Evolutionary conservation across 2,113 vertebrate genomes (phyloP), one percentile per base, ranked within the genome.

Genomic region (Diphyllodes magnificus): DNA sequence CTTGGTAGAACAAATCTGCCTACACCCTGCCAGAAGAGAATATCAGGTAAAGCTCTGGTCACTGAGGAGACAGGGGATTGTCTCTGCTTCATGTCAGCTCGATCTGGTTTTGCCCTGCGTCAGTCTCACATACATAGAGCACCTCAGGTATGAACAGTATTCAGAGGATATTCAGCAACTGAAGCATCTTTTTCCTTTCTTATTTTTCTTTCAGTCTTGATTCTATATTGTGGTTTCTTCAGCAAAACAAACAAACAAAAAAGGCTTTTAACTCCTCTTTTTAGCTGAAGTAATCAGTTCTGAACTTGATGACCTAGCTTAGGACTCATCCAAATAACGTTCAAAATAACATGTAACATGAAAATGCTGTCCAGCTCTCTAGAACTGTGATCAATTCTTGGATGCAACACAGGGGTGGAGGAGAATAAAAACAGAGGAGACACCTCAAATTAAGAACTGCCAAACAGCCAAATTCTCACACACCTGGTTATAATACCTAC

Each of bases 391-490:
- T 16, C 42, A 75, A 24, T 49, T 91, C 20, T 60, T 57, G n/a
- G 11, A 64, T 42, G 50, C 2, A 6, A 23, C 9, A 64, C 2
- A 3, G 5, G 1, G 7, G 7, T 2, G 4, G 2, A 1, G 2
- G 4, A 2, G 7, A 69, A 70, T 21, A 37, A 33, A n/a, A 10
- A 45, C 1, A 47, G 15, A 59, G 5, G 8, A 59, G 6, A 23
- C 15, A 39, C 7, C 35, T 39, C 35, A 77, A 83, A 81, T 80
- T 31, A 71, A 72, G 7, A 76, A 2, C 33, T 78, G n/a, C 17
- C 22, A 15, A 86, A 56, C 11, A 65, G 11, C 3, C 27, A 15
- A 56, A 90, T 35, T 75, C 15, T 20, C 60, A 65, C 11, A 69
- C 6, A 33, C 6, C 13, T 56, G 10, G 6, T 68, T 63, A 33